A percentile compares a stretch with the other conserved stretches of the same genome.
Evolutionary conservation across 2,888 invertebrate species (phyloP).

Genomic region (Tinea pellionella): DNA sequence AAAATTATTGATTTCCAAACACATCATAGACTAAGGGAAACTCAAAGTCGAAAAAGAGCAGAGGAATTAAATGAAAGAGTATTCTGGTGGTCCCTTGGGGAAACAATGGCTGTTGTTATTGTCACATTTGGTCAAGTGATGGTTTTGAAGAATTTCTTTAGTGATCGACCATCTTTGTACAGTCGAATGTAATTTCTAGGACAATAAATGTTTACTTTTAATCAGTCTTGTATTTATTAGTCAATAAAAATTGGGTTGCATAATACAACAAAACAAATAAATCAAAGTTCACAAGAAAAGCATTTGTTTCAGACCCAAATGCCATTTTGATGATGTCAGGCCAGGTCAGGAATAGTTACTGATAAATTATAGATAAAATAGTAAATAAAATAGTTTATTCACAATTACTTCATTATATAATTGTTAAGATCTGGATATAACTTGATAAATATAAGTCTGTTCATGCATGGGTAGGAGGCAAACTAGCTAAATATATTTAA

Average conservation of each 20-base stretch:
- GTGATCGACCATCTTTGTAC: slow-evolving; percentile 59
- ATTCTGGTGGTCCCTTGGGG: slow-evolving; percentile 91
- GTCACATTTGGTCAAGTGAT: slow-evolving; percentile 93
- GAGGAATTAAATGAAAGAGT: slow-evolving; percentile 97
- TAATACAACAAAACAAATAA: neutral
- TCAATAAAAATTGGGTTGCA: neutral
- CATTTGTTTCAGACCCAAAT: too few relatives aligned
- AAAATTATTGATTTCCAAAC: slow-evolving; percentile 95
- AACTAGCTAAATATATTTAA: neutral
- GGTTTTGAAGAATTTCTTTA: slow-evolving; percentile 91
- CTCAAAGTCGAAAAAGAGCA: slow-evolving; percentile 94
- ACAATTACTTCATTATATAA: too few relatives aligned
- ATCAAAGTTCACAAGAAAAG: neutral
- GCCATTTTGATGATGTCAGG: too few relatives aligned
- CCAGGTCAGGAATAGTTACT: too few relatives aligned
- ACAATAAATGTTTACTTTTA: slow-evolving; percentile 13
- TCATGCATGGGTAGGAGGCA: too few relatives aligned
- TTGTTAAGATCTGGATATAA: too few relatives aligned
- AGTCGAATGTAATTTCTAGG: slow-evolving; percentile 45
- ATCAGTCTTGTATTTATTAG: neutral
- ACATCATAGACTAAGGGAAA: slow-evolving; percentile 94
- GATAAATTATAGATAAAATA: too few relatives aligned
- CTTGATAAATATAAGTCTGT: too few relatives aligned
- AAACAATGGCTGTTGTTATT: slow-evolving; percentile 85
- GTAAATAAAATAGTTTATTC: too few relatives aligned